Base-by-base conservation (phyloP, 1,140 invertebrate genomes). In the Manduca sexta region DNA sequence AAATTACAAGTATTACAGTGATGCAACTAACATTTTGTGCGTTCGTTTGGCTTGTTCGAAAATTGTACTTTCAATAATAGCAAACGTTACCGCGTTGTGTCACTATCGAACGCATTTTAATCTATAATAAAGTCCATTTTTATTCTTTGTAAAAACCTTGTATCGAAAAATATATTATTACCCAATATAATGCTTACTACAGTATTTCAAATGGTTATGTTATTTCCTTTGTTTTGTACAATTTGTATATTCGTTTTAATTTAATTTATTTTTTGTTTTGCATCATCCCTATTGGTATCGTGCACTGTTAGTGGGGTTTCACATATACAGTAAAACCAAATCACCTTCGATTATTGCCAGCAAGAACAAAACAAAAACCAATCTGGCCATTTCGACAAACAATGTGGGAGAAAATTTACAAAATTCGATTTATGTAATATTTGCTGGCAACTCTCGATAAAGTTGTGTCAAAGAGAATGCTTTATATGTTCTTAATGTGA, bases 121-220 rank as follows among this genome's bases (percentile, higher is more conserved):
- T n/a, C n/a, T n/a, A n/a, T n/a, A n/a, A n/a, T n/a, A n/a, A n/a
- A n/a, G n/a, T n/a, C n/a, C n/a, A n/a, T n/a, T n/a, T n/a, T n/a
- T n/a, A n/a, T n/a, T 10, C 30, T 8, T 31, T 5, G 30, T 31
- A 31, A 2, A 31, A 31, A 31, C 8, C 1, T 8, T 10, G 4
- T n/a, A 31, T 31, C 30, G 30, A 8, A 31, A 31, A 1, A 10
- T n/a, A n/a, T n/a, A n/a, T n/a, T n/a, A n/a, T n/a, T n/a, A n/a
- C n/a, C n/a, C n/a, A n/a, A 39, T 34, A 2, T 26, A 30, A 30
- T 33, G 26, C 48, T 42, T 47, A 50, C 61, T 66, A 59, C 65
- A 64, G 55, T 40, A 62, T 64, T 38, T 49, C 56, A 39, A 61
- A 54, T 29, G 38, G 34, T 54, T 39, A 47, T 45, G 37, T 60